Percentiles rank a stretch among this genome's conserved stretches.
Evolutionary conservation across 2,888 invertebrate species (phyloP).

Genomic region (Rhamphomyia laevipes): DNA sequence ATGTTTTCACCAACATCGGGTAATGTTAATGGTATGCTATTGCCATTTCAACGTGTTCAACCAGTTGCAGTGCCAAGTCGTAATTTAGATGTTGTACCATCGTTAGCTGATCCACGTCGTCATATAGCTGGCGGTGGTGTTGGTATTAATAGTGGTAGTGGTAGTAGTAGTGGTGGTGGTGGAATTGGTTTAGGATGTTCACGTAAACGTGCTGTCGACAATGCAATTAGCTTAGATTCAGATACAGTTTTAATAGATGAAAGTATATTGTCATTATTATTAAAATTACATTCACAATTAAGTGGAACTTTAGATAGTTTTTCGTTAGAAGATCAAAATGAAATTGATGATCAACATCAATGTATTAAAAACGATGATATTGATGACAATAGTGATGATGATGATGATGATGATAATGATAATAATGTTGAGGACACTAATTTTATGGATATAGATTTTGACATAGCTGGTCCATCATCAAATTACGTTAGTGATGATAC

Average conservation of each 20-base stretch:
- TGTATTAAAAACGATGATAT: not conserved
- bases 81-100: constrained; percentile 40
- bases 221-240: constrained; percentile 37
- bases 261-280: constrained; percentile 77
- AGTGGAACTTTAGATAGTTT: constrained; percentile 76
- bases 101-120: constrained; percentile 26
- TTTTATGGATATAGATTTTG: constrained; percentile 32
- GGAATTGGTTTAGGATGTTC: constrained; percentile 16
- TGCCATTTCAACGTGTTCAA: constrained; percentile 37
- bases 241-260: constrained; percentile 59
- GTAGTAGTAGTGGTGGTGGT: constrained; percentile 15
- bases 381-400: not conserved
- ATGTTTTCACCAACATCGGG: constrained; percentile 34
- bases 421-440: constrained; percentile 2
- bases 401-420: constrained; percentile 1
- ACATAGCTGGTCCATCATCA: constrained; percentile 30
- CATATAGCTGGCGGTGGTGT: constrained; percentile 13
- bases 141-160: constrained; percentile 15
- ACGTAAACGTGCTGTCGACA: constrained; percentile 26
- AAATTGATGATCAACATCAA: constrained; percentile 10
- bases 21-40: constrained; percentile 28
- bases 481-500: constrained; percentile 11
- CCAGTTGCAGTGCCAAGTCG: constrained; percentile 35
- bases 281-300: constrained; percentile 83
- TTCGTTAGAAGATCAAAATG: constrained; percentile 43